Percentiles rank a stretch among this genome's conserved stretches.
Conservation (phyloP, 2,888 invertebrate genomes). For the Hoplodrina blanda region DNA sequence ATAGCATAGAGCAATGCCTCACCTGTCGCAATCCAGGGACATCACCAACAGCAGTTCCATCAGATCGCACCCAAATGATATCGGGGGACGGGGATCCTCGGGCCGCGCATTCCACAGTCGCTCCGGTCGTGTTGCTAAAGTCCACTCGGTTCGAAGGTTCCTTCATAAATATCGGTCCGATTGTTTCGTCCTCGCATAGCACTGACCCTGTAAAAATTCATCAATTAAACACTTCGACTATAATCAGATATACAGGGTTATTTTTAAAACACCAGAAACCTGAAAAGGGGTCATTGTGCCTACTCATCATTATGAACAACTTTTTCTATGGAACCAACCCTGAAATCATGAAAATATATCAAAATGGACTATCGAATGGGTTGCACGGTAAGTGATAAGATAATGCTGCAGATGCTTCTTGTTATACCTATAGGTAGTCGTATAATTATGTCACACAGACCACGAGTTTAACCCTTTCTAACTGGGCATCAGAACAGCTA, state of each 20-base stretch:
- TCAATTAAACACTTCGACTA: not conserved
- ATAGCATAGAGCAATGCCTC: slow-evolving; percentile 36
- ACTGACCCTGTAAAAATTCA: slow-evolving; percentile 80
- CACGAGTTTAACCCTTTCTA: slow-evolving; percentile 14
- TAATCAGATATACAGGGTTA: too few relatives aligned
- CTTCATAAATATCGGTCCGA: slow-evolving; percentile 97
- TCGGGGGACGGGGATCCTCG: slow-evolving; percentile 97
- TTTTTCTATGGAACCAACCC: too few relatives aligned
- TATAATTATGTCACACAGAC: slow-evolving; percentile 11
- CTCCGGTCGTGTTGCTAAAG: slow-evolving; percentile 98
- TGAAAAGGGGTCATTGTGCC: too few relatives aligned
- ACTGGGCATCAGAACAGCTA: slow-evolving; percentile 20
- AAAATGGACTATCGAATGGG: slow-evolving; percentile 4
- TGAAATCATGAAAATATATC: too few relatives aligned
- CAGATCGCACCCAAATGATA: slow-evolving; percentile 97
- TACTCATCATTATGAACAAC: too few relatives aligned
- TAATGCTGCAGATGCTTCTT: not conserved
- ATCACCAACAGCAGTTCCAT: slow-evolving; percentile 97
- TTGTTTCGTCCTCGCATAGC: slow-evolving; percentile 93
- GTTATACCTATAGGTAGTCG: not conserved
- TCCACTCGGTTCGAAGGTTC: slow-evolving; percentile 98
- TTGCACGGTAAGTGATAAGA: not conserved
- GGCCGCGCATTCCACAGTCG: slow-evolving; percentile 97
- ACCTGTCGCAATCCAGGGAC: slow-evolving; percentile 97
- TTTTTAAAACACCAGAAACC: too few relatives aligned